Conservation (phyloP, 1,140 invertebrate species). For the Ceratina japonica region DNA sequence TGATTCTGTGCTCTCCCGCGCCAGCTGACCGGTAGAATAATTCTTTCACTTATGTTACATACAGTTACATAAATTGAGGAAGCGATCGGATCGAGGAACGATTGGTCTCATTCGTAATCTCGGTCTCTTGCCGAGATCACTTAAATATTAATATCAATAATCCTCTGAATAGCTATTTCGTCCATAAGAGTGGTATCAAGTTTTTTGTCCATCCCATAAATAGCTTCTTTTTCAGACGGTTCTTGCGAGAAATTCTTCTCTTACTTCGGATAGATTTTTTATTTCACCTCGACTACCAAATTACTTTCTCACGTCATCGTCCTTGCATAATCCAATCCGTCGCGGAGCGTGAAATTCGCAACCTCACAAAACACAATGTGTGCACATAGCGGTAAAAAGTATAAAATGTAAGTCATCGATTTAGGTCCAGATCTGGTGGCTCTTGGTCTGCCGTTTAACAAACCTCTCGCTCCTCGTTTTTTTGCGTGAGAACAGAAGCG, state of each 20-base stretch:
- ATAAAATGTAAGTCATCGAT: conserved; percentile 19
- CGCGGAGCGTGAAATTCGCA: not conserved
- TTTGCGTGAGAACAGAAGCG: conserved; percentile 10
- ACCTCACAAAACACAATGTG: not conserved
- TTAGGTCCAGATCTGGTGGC: not conserved
- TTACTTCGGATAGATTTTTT: not conserved
- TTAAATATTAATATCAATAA: too few relatives aligned
- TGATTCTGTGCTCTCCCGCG: conserved; percentile 7
- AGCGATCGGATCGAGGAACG: not conserved
- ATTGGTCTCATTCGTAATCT: not conserved
- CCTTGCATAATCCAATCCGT: not conserved
- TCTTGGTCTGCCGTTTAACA: not conserved
- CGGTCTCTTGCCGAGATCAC: too few relatives aligned
- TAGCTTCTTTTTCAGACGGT: too few relatives aligned
- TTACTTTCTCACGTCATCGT: not conserved
- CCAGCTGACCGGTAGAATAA: not conserved
- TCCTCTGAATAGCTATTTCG: too few relatives aligned
- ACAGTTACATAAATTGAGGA: conserved; percentile 2
- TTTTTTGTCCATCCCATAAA: too few relatives aligned
- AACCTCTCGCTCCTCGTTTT: conserved; percentile 29
- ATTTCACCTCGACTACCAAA: not conserved
- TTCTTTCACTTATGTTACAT: conserved; percentile 7
- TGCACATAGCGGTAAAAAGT: conserved; percentile 12
- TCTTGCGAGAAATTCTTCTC: not conserved
- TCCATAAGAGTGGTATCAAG: too few relatives aligned